Conservation (phyloP, 1,140 invertebrate genomes). For the Pomacea maculata region DNA sequence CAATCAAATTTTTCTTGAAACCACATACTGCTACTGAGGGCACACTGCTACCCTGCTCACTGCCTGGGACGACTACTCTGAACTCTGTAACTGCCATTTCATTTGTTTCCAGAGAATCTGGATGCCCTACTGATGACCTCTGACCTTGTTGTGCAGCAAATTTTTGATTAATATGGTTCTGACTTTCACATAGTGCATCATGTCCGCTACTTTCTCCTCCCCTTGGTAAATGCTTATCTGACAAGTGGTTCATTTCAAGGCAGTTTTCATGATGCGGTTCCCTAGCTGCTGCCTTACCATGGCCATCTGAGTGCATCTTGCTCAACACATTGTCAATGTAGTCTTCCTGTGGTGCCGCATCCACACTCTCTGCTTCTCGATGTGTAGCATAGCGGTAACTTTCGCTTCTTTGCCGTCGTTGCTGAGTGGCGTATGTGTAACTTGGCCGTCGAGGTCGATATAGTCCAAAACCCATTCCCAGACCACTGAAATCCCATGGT, state of each 20-base stretch:
- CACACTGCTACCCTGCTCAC: conserved; percentile 15
- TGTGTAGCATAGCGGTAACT: conserved; percentile 60
- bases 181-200: conserved; percentile 19
- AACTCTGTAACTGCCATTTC: no score
- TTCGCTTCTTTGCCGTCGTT: conserved; percentile 54
- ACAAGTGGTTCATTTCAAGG: conserved; percentile 18
- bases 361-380: conserved; percentile 47
- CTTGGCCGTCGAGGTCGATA: conserved; percentile 61
- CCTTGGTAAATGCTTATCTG: conserved; percentile 12
- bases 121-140: no score
- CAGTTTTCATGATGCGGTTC: conserved; percentile 30
- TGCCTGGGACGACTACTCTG: no score
- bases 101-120: no score
- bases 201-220: conserved; percentile 15
- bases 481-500: conserved; percentile 56
- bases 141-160: conserved; percentile 18
- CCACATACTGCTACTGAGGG: conserved; percentile 39
- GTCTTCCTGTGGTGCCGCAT: conserved; percentile 39
- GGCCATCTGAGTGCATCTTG: conserved; percentile 57
- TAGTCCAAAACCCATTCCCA: conserved; percentile 60
- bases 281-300: conserved; percentile 40
- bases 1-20: conserved; percentile 61
- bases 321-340: conserved; percentile 58
- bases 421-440: conserved; percentile 61
- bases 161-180: conserved; percentile 31